A percentile compares a stretch with the other conserved stretches of the same genome.
Conservation (phyloP, 1,140 invertebrate genomes). For the Mycetomoellerius zeteki region DNA sequence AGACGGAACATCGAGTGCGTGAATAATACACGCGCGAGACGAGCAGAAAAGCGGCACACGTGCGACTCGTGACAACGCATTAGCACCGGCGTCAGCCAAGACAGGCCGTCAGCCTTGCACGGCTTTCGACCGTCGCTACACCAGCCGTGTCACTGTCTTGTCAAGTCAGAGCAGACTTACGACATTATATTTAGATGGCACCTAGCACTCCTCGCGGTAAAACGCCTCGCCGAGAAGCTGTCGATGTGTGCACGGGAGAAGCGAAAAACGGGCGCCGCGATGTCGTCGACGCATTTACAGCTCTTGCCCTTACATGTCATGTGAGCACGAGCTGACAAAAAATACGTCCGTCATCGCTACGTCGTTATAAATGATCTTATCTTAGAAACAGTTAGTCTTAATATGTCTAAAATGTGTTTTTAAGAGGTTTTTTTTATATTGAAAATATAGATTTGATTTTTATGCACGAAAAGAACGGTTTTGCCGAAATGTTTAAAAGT, state of each 20-base stretch:
- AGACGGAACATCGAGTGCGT: background rate
- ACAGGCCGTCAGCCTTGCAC: conserved; percentile 68
- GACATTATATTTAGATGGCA: conserved; percentile 81
- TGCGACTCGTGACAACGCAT: conserved; percentile 80
- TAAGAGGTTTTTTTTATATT: background rate
- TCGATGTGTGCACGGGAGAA: conserved; percentile 50
- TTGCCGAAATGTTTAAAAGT: too few species aligned
- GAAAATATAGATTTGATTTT: background rate
- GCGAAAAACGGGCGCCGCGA: conserved; percentile 5
- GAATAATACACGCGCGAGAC: background rate
- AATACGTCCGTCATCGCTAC: conserved; percentile 10
- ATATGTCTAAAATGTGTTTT: background rate
- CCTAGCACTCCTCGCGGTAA: conserved; percentile 6
- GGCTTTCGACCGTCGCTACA: conserved; percentile 63
- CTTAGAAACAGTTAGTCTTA: background rate
- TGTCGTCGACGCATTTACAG: conserved; percentile 22
- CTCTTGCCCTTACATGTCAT: background rate
- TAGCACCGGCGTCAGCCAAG: conserved; percentile 72
- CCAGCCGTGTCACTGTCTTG: conserved; percentile 77
- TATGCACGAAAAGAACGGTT: too few species aligned
- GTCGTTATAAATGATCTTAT: conserved; percentile 13
- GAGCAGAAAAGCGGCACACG: conserved; percentile 62
- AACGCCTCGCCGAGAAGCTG: conserved; percentile 48
- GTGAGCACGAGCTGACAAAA: background rate
- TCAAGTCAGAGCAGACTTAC: conserved; percentile 63